Base-by-base conservation (phyloP, 2,888 invertebrate species). In the Heliconius charithonia region DNA sequence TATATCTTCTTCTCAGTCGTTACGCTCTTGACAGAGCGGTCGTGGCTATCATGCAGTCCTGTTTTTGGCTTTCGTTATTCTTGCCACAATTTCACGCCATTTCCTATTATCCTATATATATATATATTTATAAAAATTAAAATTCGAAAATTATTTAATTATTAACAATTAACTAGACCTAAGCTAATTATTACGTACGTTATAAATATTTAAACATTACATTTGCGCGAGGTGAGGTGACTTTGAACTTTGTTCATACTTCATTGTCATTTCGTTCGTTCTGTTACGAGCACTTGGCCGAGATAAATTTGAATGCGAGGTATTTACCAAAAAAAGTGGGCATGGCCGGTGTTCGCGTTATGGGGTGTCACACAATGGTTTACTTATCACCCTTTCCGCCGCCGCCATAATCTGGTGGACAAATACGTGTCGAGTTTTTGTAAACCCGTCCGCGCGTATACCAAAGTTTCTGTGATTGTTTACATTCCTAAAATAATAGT, bases 191-290 rank as follows among this genome's bases (percentile, higher is more conserved):
- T 25, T 29, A 67, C n/a, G 2, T 56, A 56, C 22, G 12, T 13
- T 22, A n/a, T 56, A 72, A 56, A 32, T 56, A 59, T 32, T n/a
- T 59, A 72, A 59, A 59, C n/a, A 56, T 56, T n/a, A 7, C 59
- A 56, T 59, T 27, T 37, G 65, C 37, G 19, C 25, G 56, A 37
- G 51, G 65, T 56, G 65, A 66, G 22, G 37, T 13, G 76, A 65
- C 71, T 77, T 77, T 66, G 77, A 66, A 77, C 77, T 77, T 77
- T 72, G 72, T 66, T 32, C 77, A 25, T 63, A 63, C 62, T 63
- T 25, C 13, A 16, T 63, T 63, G 62, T 63, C 13, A 63, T 13
- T 77, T 70, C 4, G 29, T 29, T n/a, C 56, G 32, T 72, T 72
- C 56, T 6, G 56, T 32, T 59, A 59, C 9, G 56, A 59, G 25